phyloP scores from a whole-genome alignment of 2,888 invertebrate species.

The Ectemnius lituratus region DNA sequence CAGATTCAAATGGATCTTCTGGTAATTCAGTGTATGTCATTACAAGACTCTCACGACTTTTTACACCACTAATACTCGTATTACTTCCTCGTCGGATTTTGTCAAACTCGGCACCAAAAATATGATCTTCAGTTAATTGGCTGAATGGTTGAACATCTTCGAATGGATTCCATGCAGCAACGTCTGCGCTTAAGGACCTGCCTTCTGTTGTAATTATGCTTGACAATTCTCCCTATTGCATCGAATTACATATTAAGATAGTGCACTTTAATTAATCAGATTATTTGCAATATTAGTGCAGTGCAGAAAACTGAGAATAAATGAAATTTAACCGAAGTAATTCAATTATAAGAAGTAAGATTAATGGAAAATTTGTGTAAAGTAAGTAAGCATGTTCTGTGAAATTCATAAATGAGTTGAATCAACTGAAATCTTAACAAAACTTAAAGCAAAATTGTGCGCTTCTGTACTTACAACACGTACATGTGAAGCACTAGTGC shows the following conservation, averaged over 20 bases:
- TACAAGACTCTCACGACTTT: conserved; percentile 84
- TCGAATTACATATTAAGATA: conserved; percentile 16
- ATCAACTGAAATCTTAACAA: conserved; percentile 8
- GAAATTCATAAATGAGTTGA: no score
- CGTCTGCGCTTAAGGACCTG: conserved; percentile 80
- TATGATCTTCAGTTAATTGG: conserved; percentile 88
- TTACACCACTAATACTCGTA: conserved; percentile 86
- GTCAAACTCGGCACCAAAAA: conserved; percentile 91
- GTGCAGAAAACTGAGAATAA: conserved; percentile 54
- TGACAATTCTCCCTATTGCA: conserved; percentile 75
- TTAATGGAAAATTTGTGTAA: conserved; percentile 12
- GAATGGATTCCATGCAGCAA: conserved; percentile 91
- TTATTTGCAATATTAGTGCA: conserved; percentile 50
- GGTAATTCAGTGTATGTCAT: conserved; percentile 81
- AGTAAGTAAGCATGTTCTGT: no score
- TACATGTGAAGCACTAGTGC: conserved; percentile 78
- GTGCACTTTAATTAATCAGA: conserved; percentile 5
- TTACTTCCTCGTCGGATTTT: conserved; percentile 88
- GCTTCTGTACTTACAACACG: conserved; percentile 75
- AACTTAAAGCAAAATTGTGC: conserved; percentile 66
- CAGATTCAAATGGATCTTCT: conserved; percentile 89
- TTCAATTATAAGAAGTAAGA: conserved; percentile 18
- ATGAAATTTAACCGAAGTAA: conserved; percentile 18
- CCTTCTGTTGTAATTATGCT: conserved; percentile 72
- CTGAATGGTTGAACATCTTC: conserved; percentile 86